Evolutionary conservation across 2,888 invertebrate genomes (phyloP), one percentile per base, ranked within the genome.

Genomic region (Cheilosia vulpina): DNA sequence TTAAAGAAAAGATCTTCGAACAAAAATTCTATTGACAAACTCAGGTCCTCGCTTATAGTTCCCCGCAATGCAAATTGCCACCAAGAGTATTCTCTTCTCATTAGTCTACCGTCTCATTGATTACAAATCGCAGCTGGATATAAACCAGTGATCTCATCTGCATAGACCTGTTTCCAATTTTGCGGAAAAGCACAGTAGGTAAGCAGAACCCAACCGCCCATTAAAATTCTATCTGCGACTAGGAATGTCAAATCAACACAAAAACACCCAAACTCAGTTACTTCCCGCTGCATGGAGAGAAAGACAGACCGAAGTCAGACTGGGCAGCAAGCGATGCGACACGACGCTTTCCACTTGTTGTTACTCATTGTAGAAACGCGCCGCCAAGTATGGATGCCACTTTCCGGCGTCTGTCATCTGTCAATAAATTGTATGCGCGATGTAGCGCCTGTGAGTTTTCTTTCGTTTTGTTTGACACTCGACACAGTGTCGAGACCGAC

Each of bases 121-220:
- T 68, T 53, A 53, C 79, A 66, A 66, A 57, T 73, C 45, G 55
- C 68, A 58, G 57, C 69, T 79, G 72, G 79, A 84, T 78, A 69
- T 71, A 75, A 69, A 47, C 31, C 47, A 65, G 71, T 84, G 84
- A 84, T 75, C 69, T 84, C 84, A 84, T 69, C 79, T 45, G 50
- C 63, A 84, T 75, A 31, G 31, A 79, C 79, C 84, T 79, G 69
- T 79, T 65, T 84, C 31, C 69, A 58, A 52, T 17, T 58, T 73
- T 63, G 4, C 41, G 31, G 57, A 72, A 69, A 69, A 55, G 17
- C 60, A 31, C 55, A 43, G 21, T 31, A 63, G 63, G 55, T 65
- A 63, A 55, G 63, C 45, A 71, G 15, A 17, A n/a, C 55, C 17
- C 17, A 45, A 34, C 17, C 53, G 60, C 45, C 60, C 41, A 71